Evolutionary conservation across 2,888 invertebrate species (phyloP).

Genomic region (Seira sanloemensis): DNA sequence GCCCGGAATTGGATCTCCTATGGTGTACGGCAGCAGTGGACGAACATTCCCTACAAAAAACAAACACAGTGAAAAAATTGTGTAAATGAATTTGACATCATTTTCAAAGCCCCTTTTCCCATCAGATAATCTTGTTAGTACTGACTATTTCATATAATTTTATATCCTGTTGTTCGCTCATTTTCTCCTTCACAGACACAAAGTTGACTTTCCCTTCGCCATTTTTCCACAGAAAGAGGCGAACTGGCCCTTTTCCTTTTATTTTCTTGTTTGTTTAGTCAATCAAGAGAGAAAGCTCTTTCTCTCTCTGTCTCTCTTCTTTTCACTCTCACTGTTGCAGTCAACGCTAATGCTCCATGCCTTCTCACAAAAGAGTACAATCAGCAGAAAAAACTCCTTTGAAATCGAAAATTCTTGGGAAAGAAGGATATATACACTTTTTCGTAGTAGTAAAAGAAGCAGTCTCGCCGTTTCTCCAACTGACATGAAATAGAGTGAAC

Average conservation of each 20-base stretch:
- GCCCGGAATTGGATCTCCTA: constrained; percentile 68
- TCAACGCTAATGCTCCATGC: neutral
- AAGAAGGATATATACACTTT: no score
- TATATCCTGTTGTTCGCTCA: neutral
- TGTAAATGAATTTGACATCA: constrained; percentile 58
- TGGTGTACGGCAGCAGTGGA: constrained; percentile 68
- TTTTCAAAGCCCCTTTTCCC: constrained; percentile 28
- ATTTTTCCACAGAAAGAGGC: neutral
- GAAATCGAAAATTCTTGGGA: neutral
- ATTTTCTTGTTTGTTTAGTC: constrained; percentile 55
- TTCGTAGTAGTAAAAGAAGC: no score
- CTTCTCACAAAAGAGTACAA: neutral
- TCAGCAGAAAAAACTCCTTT: neutral
- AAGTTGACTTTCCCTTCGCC: neutral
- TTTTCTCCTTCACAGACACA: neutral
- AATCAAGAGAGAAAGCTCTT: constrained; percentile 43
- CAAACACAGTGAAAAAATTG: constrained; percentile 18
- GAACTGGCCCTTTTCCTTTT: constrained; percentile 36
- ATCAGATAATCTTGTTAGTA: constrained; percentile 50
- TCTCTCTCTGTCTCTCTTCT: no score
- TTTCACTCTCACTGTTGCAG: neutral
- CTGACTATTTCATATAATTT: neutral
- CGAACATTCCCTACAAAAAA: constrained; percentile 69
- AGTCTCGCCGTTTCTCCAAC: no score
- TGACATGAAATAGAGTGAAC: neutral